Evolutionary conservation across 2,113 vertebrate genomes (phyloP).

Genomic region (Amblyopsis rosae): DNA sequence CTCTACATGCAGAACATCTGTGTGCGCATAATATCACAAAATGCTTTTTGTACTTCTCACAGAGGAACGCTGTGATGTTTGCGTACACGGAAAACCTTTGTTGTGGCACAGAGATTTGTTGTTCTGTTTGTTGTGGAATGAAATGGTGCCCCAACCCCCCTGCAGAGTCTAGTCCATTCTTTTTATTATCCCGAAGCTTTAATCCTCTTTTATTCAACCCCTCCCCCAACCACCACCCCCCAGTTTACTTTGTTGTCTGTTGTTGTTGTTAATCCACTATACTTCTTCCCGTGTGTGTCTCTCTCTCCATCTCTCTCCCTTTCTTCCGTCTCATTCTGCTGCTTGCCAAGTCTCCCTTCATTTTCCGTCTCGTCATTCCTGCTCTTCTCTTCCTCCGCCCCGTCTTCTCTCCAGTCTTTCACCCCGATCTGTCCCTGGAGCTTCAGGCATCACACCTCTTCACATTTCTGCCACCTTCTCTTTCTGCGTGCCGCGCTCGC

Average conservation of each 20-base stretch:
- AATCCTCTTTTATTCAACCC: constrained; percentile 5
- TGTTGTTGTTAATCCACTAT: constrained; percentile 52
- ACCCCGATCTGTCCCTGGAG: not conserved
- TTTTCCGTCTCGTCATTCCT: too few species aligned
- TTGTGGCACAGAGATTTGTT: constrained; percentile 57
- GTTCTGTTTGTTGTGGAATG: constrained; percentile 55
- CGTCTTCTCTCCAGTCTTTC: not conserved
- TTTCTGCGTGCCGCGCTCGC: constrained; percentile 3
- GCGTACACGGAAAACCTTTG: constrained; percentile 12
- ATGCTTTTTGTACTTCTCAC: too few species aligned
- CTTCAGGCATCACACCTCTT: not conserved
- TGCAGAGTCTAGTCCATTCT: not conserved
- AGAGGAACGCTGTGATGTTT: too few species aligned
- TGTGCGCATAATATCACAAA: too few species aligned
- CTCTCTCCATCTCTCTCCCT: not conserved
- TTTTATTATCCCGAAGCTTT: constrained; percentile 9
- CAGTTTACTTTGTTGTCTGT: constrained; percentile 24
- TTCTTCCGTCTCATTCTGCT: not conserved
- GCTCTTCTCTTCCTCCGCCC: not conserved
- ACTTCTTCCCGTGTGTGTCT: constrained; percentile 39
- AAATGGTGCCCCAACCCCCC: constrained; percentile 23
- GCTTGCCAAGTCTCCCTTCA: not conserved
- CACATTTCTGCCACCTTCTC: not conserved
- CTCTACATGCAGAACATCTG: too few species aligned
- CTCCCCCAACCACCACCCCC: not conserved